phyloP scores from a whole-genome alignment of 2,113 vertebrate genomes.

The Xyrauchen texanus region DNA sequence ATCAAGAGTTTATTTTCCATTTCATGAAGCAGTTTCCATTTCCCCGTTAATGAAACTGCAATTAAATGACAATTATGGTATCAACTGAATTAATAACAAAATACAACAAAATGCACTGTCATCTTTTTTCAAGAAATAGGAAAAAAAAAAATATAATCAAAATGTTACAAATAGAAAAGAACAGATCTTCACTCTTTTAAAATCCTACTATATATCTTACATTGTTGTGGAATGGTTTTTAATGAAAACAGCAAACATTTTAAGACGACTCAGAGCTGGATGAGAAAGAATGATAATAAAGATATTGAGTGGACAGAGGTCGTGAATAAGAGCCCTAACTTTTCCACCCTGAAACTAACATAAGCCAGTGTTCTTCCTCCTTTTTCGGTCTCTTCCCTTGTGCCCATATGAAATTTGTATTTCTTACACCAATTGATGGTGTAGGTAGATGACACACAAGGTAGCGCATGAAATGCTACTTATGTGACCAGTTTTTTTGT shows the following conservation, averaged over 20 bases:
- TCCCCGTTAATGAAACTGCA: slow-evolving; percentile 24
- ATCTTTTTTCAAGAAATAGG: slow-evolving; percentile 32
- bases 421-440: too few species aligned
- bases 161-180: slow-evolving; percentile 28
- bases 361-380: too few species aligned
- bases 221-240: slow-evolving; percentile 11
- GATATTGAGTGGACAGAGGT: too few species aligned
- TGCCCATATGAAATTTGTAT: too few species aligned
- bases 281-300: too few species aligned
- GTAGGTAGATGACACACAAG: too few species aligned
- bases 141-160: slow-evolving; percentile 13
- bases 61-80: slow-evolving; percentile 33
- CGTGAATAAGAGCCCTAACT: too few species aligned
- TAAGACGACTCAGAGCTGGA: neutral
- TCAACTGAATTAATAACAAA: slow-evolving; percentile 47
- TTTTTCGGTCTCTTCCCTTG: too few species aligned
- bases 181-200: slow-evolving; percentile 2
- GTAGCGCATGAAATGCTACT: too few species aligned
- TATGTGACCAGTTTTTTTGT: too few species aligned
- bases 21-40: slow-evolving; percentile 43
- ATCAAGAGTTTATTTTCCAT: slow-evolving; percentile 51
- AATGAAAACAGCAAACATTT: slow-evolving; percentile 2
- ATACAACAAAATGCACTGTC: slow-evolving; percentile 44
- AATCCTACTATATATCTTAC: neutral
- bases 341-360: too few species aligned